phyloP scores from a whole-genome alignment of 2,888 invertebrate species.

The Patella pellucida region DNA sequence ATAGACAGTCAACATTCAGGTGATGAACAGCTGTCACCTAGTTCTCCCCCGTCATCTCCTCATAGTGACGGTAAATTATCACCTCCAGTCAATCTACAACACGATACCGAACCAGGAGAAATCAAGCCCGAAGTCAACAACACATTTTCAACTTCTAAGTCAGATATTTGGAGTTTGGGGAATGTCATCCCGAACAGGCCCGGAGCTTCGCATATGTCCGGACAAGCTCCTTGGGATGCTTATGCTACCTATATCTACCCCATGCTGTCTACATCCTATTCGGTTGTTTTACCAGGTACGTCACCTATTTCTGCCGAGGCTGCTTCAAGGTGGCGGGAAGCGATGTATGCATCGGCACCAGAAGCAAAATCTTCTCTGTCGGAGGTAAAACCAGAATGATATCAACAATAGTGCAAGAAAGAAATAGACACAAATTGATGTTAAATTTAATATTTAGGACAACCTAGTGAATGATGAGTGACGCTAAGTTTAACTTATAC shows the following conservation, averaged over 20 bases:
- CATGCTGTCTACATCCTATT: conserved; percentile 27
- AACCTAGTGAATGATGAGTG: not conserved
- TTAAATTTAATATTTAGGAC: not conserved
- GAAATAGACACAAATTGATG: not conserved
- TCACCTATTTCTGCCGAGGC: conserved; percentile 21
- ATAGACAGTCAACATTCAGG: conserved; percentile 13
- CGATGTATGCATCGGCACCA: conserved; percentile 18
- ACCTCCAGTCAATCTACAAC: not conserved
- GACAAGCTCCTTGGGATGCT: conserved; percentile 18
- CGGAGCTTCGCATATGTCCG: conserved; percentile 28
- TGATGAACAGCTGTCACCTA: conserved; percentile 18
- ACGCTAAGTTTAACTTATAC: too few relatives aligned
- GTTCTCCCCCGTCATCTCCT: conserved; percentile 18
- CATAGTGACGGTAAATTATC: not conserved
- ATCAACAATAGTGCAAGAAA: not conserved
- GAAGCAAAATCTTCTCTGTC: not conserved
- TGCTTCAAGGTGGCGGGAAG: conserved; percentile 20
- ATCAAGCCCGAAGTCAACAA: conserved; percentile 15
- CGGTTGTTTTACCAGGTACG: conserved; percentile 20
- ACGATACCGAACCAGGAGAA: conserved; percentile 11
- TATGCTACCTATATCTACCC: conserved; percentile 32
- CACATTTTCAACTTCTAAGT: not conserved
- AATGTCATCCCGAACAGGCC: conserved; percentile 21
- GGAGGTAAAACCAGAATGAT: not conserved
- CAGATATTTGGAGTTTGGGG: conserved; percentile 11